These are phyloP conservation scores for Physocephala rufipes DNA, from an alignment of 2,888 invertebrate species.

Conservation along the genomic window DNA sequence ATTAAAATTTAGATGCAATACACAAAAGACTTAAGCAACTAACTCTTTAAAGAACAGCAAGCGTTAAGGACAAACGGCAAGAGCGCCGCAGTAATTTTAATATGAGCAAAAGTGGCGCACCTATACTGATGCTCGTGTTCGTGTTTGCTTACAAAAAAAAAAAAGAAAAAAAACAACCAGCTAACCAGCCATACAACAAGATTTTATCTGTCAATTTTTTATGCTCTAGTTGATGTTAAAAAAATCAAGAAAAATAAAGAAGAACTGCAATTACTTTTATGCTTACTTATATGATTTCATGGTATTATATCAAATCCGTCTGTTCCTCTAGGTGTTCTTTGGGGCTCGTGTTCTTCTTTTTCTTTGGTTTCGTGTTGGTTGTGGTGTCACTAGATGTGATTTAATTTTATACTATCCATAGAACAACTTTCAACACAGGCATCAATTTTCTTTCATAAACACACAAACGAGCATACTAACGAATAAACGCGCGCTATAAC, in stretches of 20 bases:
- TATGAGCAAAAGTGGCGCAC: neutral
- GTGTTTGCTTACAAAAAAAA: too few relatives aligned
- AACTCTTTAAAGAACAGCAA: slow-evolving; percentile 5
- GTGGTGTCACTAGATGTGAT: neutral
- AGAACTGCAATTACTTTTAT: neutral
- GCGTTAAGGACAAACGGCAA: neutral
- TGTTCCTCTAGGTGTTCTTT: neutral
- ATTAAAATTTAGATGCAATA: neutral
- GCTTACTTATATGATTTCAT: neutral
- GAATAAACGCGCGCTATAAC: too few relatives aligned
- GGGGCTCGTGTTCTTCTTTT: neutral
- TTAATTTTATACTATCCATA: too few relatives aligned
- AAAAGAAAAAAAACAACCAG: too few relatives aligned
- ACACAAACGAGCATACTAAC: too few relatives aligned
- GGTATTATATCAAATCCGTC: slow-evolving; percentile 1
- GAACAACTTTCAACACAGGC: too few relatives aligned
- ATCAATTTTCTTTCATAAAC: too few relatives aligned
- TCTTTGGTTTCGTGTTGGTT: neutral
- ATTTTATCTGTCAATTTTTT: neutral
- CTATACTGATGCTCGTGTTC: too few relatives aligned
- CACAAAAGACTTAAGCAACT: slow-evolving; percentile 23
- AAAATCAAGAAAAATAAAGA: neutral
- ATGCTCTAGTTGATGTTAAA: neutral
- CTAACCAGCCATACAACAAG: too few relatives aligned
- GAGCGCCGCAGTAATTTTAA: neutral